Conservation (phyloP, 2,113 vertebrate genomes). For the Dolichotis patagonum region DNA sequence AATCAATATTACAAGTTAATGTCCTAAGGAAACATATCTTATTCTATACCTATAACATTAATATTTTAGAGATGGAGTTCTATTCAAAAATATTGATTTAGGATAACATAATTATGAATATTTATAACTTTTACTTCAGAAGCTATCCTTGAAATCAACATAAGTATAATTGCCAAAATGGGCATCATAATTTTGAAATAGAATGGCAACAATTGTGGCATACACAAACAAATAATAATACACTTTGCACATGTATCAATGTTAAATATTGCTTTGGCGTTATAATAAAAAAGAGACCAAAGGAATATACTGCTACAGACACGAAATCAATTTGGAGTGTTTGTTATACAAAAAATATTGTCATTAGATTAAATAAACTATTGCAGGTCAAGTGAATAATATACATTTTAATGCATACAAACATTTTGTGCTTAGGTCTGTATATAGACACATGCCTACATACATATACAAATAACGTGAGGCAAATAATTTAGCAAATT, state of each 20-base stretch:
- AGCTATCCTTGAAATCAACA: not conserved
- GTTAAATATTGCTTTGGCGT: not conserved
- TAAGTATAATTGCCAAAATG: not conserved
- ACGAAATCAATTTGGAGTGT: not conserved
- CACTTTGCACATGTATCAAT: not conserved
- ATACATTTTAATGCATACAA: not conserved
- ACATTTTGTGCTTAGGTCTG: not conserved
- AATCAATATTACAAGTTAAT: not conserved
- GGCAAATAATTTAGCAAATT: not conserved
- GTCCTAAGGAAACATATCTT: not conserved
- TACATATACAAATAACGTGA: rapidly evolving
- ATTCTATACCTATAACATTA: not conserved
- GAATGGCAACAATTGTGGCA: not conserved
- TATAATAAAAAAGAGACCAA: not conserved
- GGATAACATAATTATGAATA: not conserved
- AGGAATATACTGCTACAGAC: not conserved
- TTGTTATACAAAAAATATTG: not conserved
- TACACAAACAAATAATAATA: not conserved
- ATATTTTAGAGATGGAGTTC: not conserved
- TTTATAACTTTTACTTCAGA: not conserved
- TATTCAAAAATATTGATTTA: not conserved
- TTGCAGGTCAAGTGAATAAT: not conserved
- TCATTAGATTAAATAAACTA: not conserved
- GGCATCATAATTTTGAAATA: not conserved
- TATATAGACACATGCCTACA: not conserved